Percentiles rank a stretch among this genome's conserved stretches.
Evolutionary conservation across 2,797 vertebrate species (phyloP).

Genomic region (Amazona ochrocephala): DNA sequence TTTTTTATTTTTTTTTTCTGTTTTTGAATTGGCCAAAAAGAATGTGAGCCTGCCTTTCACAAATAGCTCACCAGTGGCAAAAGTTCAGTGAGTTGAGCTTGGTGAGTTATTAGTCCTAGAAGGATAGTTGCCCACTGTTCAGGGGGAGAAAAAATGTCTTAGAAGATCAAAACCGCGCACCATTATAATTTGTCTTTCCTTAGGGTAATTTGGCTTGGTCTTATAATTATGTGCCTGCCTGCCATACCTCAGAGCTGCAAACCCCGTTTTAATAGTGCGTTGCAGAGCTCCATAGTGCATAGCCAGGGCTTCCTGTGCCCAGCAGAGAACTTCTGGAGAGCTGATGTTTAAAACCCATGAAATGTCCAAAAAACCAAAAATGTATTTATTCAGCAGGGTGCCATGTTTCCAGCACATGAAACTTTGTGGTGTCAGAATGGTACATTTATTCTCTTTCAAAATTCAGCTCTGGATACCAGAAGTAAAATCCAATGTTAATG

Average conservation of each 20-base stretch:
- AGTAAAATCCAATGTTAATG: not conserved
- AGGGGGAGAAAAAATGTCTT: not conserved
- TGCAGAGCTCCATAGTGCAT: not conserved
- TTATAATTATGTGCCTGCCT: not conserved
- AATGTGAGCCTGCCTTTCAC: conserved; percentile 34
- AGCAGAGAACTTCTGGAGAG: not conserved
- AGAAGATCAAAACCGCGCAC: conserved; percentile 19
- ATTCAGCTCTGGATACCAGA: not conserved
- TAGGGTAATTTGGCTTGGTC: not conserved
- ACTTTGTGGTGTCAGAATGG: not conserved
- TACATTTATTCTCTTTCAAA: not conserved
- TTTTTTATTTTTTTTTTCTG: not conserved
- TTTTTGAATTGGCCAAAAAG: not conserved
- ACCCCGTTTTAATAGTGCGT: not conserved
- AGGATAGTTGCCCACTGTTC: conserved; percentile 8
- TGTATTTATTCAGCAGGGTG: not conserved
- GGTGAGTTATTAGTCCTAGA: conserved; percentile 12
- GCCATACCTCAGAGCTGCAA: not conserved
- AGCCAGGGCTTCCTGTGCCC: not conserved
- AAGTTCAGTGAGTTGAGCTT: conserved; percentile 32
- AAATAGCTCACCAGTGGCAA: conserved; percentile 34
- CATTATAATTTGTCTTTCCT: conserved; percentile 9
- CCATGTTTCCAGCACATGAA: not conserved
- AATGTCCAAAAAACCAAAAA: not conserved
- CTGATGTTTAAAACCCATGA: not conserved